Conservation (phyloP, 2,888 invertebrate genomes). For the Dryocosmus kuriphilus region DNA sequence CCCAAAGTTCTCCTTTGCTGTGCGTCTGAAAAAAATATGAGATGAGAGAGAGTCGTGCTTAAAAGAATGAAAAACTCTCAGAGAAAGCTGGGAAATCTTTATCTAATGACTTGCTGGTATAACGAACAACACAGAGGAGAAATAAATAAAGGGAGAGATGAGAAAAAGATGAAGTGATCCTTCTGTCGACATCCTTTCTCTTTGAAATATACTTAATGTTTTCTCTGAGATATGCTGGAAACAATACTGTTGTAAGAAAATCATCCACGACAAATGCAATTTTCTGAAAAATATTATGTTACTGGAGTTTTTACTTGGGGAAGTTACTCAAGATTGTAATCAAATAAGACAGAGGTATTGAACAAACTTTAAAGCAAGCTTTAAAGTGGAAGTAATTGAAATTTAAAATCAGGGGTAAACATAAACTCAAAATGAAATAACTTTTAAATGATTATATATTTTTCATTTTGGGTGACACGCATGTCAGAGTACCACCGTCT, state of each 20-base stretch:
- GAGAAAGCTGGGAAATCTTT: conserved; percentile 4
- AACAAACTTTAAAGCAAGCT: too few species aligned
- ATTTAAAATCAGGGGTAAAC: too few species aligned
- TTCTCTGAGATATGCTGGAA: background rate
- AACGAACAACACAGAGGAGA: conserved; percentile 5
- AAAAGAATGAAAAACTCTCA: conserved; percentile 18
- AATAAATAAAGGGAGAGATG: conserved; percentile 19
- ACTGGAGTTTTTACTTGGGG: too few species aligned
- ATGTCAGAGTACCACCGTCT: too few species aligned
- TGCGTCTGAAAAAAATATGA: background rate
- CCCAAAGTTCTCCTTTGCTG: conserved; percentile 17
- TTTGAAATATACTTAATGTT: background rate
- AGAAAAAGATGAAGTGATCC: conserved; percentile 33
- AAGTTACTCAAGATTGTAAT: too few species aligned
- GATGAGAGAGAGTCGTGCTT: background rate
- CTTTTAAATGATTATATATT: too few species aligned
- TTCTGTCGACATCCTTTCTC: conserved; percentile 20
- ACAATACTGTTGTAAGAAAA: background rate
- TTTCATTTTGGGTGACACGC: too few species aligned
- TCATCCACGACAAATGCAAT: background rate
- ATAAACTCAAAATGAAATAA: too few species aligned
- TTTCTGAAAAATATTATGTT: background rate
- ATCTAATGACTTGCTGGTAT: conserved; percentile 18
- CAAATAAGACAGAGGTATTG: too few species aligned
- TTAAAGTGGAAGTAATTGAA: too few species aligned